A percentile compares a stretch with the other conserved stretches of the same genome.
These are phyloP conservation scores for Halesus radiatus DNA, from an alignment of 1,140 invertebrate genomes.

Conservation along the genomic window DNA sequence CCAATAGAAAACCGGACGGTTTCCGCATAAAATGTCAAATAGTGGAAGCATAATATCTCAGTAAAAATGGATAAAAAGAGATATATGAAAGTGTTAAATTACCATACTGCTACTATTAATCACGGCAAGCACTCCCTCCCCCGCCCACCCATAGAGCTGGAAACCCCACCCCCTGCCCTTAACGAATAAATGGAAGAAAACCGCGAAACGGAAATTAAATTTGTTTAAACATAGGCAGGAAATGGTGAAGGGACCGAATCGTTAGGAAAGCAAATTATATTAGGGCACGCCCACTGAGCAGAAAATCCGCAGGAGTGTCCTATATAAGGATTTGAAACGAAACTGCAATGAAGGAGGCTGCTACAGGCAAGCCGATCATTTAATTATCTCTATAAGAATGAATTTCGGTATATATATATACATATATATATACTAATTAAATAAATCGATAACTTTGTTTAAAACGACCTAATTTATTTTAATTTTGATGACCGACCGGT, in stretches of 20 bases:
- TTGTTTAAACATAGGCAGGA: conserved; percentile 35
- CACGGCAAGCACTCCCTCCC: background rate
- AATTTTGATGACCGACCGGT: no score
- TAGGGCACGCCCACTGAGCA: background rate
- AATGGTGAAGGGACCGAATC: conserved; percentile 2
- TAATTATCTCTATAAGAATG: no score
- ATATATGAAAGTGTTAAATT: conserved; percentile 25
- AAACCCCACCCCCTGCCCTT: no score
- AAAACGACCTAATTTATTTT: no score
- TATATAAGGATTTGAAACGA: background rate
- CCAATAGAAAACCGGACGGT: no score
- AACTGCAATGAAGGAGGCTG: no score
- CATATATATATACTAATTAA: no score
- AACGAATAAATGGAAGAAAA: conserved; percentile 27
- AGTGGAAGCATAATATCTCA: background rate
- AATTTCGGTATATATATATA: no score
- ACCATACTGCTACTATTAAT: conserved; percentile 17
- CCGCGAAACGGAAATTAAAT: conserved; percentile 34
- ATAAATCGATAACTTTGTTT: no score
- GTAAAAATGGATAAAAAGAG: background rate
- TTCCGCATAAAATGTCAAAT: background rate
- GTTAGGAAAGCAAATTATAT: conserved; percentile 18
- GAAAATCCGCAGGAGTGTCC: background rate
- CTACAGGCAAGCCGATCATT: no score
- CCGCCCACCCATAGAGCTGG: background rate